These are phyloP conservation scores for Aphelocoma coerulescens DNA, from an alignment of 2,113 vertebrate species.

Conservation along the genomic window DNA sequence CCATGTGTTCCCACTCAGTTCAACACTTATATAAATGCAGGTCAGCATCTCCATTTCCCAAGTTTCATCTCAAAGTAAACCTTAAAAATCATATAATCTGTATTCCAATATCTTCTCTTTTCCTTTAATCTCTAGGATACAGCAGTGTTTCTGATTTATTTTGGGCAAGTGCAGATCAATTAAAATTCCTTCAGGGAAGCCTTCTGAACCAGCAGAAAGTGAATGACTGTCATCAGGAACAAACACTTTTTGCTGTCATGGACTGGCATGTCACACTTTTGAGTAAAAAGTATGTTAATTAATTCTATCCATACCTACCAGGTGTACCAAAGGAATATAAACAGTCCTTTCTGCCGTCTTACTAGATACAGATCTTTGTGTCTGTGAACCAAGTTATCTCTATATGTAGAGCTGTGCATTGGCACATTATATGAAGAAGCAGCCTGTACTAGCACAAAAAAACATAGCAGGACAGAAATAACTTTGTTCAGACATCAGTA, in stretches of 20 bases:
- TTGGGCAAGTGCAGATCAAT: constrained; percentile 69
- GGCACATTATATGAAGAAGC: not conserved
- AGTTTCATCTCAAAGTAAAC: constrained; percentile 34
- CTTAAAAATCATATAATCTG: constrained; percentile 32
- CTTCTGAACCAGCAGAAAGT: constrained; percentile 67
- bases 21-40: constrained; percentile 23
- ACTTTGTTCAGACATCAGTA: constrained; percentile 39
- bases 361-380: not conserved
- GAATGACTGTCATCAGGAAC: constrained; percentile 64
- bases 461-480: constrained; percentile 42
- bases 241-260: constrained; percentile 62
- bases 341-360: not conserved
- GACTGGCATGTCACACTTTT: constrained; percentile 37
- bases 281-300: constrained; percentile 64
- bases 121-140: constrained; percentile 60
- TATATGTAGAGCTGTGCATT: not conserved
- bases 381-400: not conserved
- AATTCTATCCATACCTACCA: constrained; percentile 49
- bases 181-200: constrained; percentile 67
- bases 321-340: constrained; percentile 54
- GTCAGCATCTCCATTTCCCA: constrained; percentile 15
- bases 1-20: not conserved
- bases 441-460: constrained; percentile 23
- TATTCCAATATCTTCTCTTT: constrained; percentile 48
- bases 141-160: constrained; percentile 66